phyloP scores from a whole-genome alignment of 2,113 vertebrate species.

The Tupaia tana region DNA sequence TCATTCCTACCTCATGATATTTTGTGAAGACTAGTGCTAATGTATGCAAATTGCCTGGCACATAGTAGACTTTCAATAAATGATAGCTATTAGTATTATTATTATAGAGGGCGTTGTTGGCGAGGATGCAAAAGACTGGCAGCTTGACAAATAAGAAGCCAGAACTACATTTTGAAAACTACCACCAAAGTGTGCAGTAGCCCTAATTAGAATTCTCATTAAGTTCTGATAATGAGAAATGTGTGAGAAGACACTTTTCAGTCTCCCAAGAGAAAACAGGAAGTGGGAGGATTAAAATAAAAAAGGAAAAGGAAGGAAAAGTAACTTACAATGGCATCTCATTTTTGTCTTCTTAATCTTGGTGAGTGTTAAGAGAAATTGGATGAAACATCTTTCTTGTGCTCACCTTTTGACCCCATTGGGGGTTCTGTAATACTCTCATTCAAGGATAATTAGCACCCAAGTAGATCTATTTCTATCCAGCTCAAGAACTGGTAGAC shows the following conservation, averaged over 20 bases:
- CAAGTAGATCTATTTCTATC: background rate
- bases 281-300: constrained; percentile 42
- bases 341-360: constrained; percentile 53
- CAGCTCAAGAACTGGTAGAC: background rate
- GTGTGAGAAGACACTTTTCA: constrained; percentile 71
- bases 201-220: constrained; percentile 80
- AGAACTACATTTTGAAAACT: constrained; percentile 65
- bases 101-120: constrained; percentile 62
- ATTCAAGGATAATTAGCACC: background rate
- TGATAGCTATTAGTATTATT: constrained; percentile 45
- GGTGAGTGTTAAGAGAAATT: constrained; percentile 35
- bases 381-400: background rate
- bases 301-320: constrained; percentile 37
- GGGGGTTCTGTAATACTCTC: background rate
- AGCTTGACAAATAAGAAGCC: constrained; percentile 65
- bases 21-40: constrained; percentile 21
- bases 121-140: constrained; percentile 44
- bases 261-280: constrained; percentile 68
- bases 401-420: constrained; percentile 27
- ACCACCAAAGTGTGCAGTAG: constrained; percentile 54
- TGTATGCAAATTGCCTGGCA: constrained; percentile 74
- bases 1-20: background rate
- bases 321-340: constrained; percentile 27
- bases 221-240: constrained; percentile 77
- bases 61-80: constrained; percentile 66